Evolutionary conservation across 2,888 invertebrate genomes (phyloP), one percentile per base, ranked within the genome.

Genomic region (Cyclophora punctaria): DNA sequence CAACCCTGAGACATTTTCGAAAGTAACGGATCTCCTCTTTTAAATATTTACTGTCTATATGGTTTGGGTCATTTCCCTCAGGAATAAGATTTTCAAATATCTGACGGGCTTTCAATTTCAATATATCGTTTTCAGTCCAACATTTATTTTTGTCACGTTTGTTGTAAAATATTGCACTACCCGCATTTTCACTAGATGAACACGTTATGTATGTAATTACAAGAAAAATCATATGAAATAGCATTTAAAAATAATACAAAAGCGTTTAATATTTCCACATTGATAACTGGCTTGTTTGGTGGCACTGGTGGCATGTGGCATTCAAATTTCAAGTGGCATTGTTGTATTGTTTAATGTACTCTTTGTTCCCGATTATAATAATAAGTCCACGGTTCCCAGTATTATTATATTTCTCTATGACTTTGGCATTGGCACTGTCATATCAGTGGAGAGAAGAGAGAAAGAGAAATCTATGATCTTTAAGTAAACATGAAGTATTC

Each of bases 51-150:
- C 56, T 65, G 53, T 79, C 69, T 2, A 87, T 63, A 68, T 73
- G 69, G 41, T 79, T 70, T 2, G 83, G 83, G 42, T 65, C 61
- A 7, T 77, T 61, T 46, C 60, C 53, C 3, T 69, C 63, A 3
- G 78, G 80, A 52, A 80, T 60, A 34, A 83, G 53, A 37, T 70
- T 56, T 63, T 86, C 83, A 47, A 85, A 84, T 48, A 73, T 59
- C 60, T 66, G 75, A 5, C 87, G 75, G 46, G 83, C 80, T 35
- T 68, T 71, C 48, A 88, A 63, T 58, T 75, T 83, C 2, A 77
- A 71, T 42, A 85, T 59, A 3, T 87, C 85, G 44, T 76, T 71
- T 57, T 75, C 65, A 47, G 53, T 75, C 88, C 87, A 88, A 57
- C 86, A 88, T 34, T 72, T 69, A 7, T 55, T 48, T 52, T 55